phyloP scores from a whole-genome alignment of 2,888 invertebrate genomes.

The Harpagoxenus sublaevis region DNA sequence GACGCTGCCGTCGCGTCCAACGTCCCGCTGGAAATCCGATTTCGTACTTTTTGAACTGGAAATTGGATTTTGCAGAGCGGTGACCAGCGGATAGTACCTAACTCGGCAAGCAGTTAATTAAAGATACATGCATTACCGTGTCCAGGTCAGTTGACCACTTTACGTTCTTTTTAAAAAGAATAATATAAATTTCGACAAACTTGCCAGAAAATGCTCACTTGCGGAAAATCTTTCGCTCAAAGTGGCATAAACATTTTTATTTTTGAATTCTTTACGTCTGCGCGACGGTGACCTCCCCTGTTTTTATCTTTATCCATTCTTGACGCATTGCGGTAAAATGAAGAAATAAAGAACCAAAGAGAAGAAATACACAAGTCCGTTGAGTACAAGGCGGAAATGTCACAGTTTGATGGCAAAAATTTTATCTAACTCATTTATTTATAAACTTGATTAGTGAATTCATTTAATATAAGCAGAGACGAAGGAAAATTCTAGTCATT shows the following conservation, averaged over 20 bases:
- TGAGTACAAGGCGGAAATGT: background rate
- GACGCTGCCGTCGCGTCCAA: slow-evolving; percentile 28
- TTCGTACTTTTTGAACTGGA: slow-evolving; percentile 42
- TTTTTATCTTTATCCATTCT: background rate
- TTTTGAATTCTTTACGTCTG: background rate
- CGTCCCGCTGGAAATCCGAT: slow-evolving; percentile 44
- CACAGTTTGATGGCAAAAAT: background rate
- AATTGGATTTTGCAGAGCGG: slow-evolving; percentile 39
- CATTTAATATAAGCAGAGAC: background rate
- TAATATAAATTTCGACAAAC: background rate
- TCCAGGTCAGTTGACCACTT: background rate
- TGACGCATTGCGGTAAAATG: slow-evolving; percentile 39
- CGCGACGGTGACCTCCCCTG: background rate
- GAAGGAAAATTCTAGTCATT: background rate
- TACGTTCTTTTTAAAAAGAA: background rate
- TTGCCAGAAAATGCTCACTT: background rate
- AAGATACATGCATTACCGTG: slow-evolving; percentile 13
- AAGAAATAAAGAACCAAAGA: background rate
- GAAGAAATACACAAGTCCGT: background rate
- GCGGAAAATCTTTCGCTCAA: background rate
- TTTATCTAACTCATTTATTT: background rate
- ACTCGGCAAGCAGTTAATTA: slow-evolving; percentile 28
- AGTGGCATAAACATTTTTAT: background rate
- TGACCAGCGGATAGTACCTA: background rate
- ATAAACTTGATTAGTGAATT: background rate